Evolutionary conservation across 2,888 invertebrate genomes (phyloP).

Genomic region (Congeria kusceri): DNA sequence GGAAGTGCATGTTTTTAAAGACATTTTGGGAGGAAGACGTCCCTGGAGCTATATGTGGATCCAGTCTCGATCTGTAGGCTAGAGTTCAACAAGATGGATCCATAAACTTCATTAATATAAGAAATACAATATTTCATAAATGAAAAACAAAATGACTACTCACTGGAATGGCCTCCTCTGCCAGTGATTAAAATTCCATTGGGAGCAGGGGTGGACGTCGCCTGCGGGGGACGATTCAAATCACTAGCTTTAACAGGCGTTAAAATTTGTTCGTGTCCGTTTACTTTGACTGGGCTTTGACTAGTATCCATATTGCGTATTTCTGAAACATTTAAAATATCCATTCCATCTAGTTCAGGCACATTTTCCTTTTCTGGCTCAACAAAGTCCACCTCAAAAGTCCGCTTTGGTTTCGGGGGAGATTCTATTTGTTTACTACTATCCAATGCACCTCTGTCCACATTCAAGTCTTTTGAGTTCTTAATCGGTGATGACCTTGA

Average conservation of each 20-base stretch:
- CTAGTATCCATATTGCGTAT: slow-evolving; percentile 58
- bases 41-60: too few species aligned
- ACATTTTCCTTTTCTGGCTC: slow-evolving; percentile 73
- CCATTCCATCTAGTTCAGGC: slow-evolving; percentile 43
- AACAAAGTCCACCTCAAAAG: slow-evolving; percentile 57
- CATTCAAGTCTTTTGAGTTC: neutral
- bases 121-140: too few species aligned
- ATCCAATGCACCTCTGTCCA: neutral
- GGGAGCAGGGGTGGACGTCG: slow-evolving; percentile 80
- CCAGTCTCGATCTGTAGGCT: too few species aligned
- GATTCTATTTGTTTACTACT: slow-evolving; percentile 51
- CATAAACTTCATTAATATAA: too few species aligned
- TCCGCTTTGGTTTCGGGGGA: slow-evolving; percentile 62
- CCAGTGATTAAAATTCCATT: slow-evolving; percentile 74
- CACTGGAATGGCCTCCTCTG: slow-evolving; percentile 48
- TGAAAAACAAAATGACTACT: slow-evolving; percentile 18
- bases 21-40: too few species aligned
- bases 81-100: too few species aligned
- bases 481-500: neutral
- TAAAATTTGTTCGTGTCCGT: slow-evolving; percentile 60
- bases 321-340: slow-evolving; percentile 64
- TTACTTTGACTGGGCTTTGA: slow-evolving; percentile 65
- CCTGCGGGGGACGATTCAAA: slow-evolving; percentile 69
- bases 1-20: too few species aligned
- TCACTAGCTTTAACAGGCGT: slow-evolving; percentile 74